Base-by-base conservation (phyloP, 2,113 vertebrate species). In the Cyphomyrus discorhynchus region DNA sequence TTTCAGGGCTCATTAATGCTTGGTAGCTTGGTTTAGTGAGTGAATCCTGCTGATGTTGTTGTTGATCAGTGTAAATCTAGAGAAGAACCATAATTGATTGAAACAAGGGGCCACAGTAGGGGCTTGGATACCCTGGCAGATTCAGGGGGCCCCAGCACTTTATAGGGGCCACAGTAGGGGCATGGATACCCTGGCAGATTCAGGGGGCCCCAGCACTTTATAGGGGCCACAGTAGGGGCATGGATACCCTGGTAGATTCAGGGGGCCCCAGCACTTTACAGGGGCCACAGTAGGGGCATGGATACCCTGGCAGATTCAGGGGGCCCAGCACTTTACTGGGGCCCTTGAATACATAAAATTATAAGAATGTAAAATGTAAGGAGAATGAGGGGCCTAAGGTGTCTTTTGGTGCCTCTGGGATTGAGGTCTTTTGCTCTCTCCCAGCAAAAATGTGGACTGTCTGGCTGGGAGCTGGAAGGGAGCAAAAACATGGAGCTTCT, bases 11-110 rank as follows among this genome's bases (percentile, higher is more conserved):
- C n/a, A 53, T 1, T n/a, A 52, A 6, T 35, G 27, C 85, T 52
- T 27, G 7, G 13, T 46, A 39, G n/a, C 27, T 39, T 58, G 35
- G 85, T 88, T 90, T 91, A 88, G 83, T 92, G n/a, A 88, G 85
- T 92, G 21, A 91, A 93, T 92, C 93, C 93, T 95, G 92, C 91
- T 94, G 94, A 93, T 91, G 11, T 87, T 83, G 88, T 8, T 83
- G 6, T 49, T 49, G 47, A 66, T 7, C 9, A 3, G 45, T 50
- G 47, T 46, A 17, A 49, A 24, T 31, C 47, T 31, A 5, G 6
- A 2, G 3, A n/a, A 27, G 21, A 50, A 49, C 1, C 31, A 5
- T 74, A 15, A 74, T 15, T 74, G 27, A 74, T 13, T 1, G 3
- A 74, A 74, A 31, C n/a, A 11, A 15, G 27, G 83, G 24, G 45